A percentile compares a stretch with the other conserved stretches of the same genome.
Evolutionary conservation across 2,888 invertebrate species (phyloP).

Genomic region (Catocala nupta): DNA sequence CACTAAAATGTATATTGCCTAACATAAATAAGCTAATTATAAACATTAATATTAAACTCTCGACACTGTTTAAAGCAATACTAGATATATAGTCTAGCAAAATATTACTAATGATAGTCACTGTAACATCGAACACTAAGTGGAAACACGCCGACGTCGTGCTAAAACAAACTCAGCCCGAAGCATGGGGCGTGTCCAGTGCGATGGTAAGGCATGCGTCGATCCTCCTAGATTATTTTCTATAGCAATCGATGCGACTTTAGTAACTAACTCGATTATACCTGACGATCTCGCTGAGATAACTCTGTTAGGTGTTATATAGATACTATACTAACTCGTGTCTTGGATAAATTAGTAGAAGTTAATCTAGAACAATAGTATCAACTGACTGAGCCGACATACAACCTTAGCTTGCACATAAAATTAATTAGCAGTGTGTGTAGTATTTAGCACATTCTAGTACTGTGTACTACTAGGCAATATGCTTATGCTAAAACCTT

Average conservation of each 20-base stretch:
- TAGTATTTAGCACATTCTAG: too few species aligned
- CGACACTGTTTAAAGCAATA: not conserved
- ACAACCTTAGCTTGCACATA: too few species aligned
- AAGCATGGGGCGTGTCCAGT: conserved; percentile 68
- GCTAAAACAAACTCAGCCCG: conserved; percentile 79
- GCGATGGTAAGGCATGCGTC: conserved; percentile 78
- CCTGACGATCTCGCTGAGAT: not conserved
- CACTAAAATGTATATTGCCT: too few species aligned
- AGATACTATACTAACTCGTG: too few species aligned
- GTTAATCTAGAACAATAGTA: too few species aligned
- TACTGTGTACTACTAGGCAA: too few species aligned
- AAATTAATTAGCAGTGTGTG: too few species aligned
- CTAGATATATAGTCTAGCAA: not conserved
- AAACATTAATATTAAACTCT: not conserved
- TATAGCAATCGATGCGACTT: conserved; percentile 51
- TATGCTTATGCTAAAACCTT: too few species aligned
- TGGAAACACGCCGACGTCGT: conserved; percentile 52
- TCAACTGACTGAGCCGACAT: too few species aligned
- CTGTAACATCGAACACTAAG: conserved; percentile 19
- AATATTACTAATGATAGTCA: not conserved
- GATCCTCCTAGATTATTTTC: conserved; percentile 57
- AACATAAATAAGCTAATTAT: not conserved
- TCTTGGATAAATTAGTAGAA: too few species aligned
- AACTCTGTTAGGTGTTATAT: too few species aligned
- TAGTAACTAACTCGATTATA: conserved; percentile 41